Percentiles rank a stretch among this genome's conserved stretches.
phyloP scores from a whole-genome alignment of 2,113 vertebrate species.

The Carassius gibelio region DNA sequence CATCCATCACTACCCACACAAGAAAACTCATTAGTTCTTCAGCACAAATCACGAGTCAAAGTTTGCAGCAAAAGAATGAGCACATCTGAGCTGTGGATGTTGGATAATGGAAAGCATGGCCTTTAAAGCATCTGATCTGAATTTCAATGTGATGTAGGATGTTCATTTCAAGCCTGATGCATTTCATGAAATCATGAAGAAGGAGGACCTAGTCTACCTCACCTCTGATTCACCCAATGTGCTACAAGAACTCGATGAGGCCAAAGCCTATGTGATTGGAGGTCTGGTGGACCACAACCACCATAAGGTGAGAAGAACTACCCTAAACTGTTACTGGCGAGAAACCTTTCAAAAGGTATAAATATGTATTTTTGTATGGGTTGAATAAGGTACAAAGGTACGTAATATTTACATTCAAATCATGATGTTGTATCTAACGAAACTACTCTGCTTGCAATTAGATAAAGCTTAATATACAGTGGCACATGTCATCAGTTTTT shows the following conservation, averaged over 20 bases:
- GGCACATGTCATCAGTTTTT: no score
- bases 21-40: background rate
- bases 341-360: no score
- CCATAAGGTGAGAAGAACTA: conserved; percentile 83
- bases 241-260: conserved; percentile 86
- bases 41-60: background rate
- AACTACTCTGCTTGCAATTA: background rate
- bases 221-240: conserved; percentile 95
- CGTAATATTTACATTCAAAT: background rate
- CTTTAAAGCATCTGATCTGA: background rate
- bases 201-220: conserved; percentile 91
- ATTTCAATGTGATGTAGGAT: conserved; percentile 76
- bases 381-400: no score
- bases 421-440: background rate
- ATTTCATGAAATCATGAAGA: conserved; percentile 83
- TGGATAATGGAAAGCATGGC: background rate
- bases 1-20: background rate
- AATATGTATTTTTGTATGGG: no score
- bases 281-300: conserved; percentile 98
- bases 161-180: conserved; percentile 87
- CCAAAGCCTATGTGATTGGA: conserved; percentile 93
- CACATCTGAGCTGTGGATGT: background rate
- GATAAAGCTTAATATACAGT: background rate
- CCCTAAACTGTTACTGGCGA: no score
- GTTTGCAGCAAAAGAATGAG: background rate